Base-by-base conservation (phyloP, 2,113 vertebrate genomes). In the Cavia porcellus region DNA sequence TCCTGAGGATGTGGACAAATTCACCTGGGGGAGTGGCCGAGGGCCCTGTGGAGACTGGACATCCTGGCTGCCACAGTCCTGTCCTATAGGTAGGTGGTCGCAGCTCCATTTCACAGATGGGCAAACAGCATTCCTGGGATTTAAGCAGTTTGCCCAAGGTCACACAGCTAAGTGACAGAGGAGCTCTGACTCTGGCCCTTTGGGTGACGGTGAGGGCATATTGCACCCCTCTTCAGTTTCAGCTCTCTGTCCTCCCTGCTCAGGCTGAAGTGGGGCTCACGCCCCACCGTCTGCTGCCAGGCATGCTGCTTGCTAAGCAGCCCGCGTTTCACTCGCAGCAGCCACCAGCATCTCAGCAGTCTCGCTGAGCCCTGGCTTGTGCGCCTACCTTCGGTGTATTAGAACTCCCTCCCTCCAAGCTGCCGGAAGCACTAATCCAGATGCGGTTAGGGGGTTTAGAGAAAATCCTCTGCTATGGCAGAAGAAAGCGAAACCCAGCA, bases 391-490 rank as follows among this genome's bases (percentile, higher is more conserved):
- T 77, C 0, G 0, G 1, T 52, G 80, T 96, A 85, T 94, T 57
- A 47, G 52, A 68, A 70, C 0, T 10, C 22, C 15, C 32, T 97
- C 85, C 86, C 96, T 42, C 55, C 75, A 79, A 93, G 93, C 93
- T 25, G 57, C 94, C 0, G 0, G 93, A 66, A 97, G 95, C 93
- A 82, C 86, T 94, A 96, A 97, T 96, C 95, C 95, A 92, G 97
- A 96, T 87, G 90, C 0, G n/a, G 95, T 59, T 88, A 13, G 3
- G 89, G 61, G 97, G 47, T 79, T 98, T 92, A 93, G 96, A 42
- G 59, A 90, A 97, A 97, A 96, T 97, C 97, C 97, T 90, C 66
- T 0, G 1, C 55, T 64, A 28, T 13, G 32, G 86, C 0, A 0
- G 83, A 82, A 90, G 92, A 74, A 87, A 95, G 92, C 0, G 28